Evolutionary conservation across 2,888 invertebrate species (phyloP), one percentile per base, ranked within the genome.

Genomic region (Isotomurus palustris): DNA sequence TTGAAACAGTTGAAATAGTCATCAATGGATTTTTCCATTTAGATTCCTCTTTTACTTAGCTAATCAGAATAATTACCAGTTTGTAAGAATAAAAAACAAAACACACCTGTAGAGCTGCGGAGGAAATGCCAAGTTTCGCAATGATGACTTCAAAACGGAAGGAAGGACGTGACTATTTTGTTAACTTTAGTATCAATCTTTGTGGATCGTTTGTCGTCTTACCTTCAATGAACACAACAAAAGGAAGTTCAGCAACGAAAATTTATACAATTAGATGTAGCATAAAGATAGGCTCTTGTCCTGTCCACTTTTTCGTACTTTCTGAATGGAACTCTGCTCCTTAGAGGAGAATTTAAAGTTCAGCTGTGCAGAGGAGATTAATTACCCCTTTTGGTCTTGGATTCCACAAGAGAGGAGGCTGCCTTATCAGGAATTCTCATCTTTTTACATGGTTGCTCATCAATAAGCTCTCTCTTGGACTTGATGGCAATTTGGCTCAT

Each of bases 121-220:
- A 43, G 43, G 43, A 43, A 43, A 22, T 43, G 43, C 6, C 43
- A 43, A 43, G 43, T 43, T 43, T 43, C 43, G 43, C 43, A 43
- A 38, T 22, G 43, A 43, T 43, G 43, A 43, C 43, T 43, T 43
- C 24, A 22, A 29, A 28, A 47, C 47, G 47, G 47, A 47, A 47
- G 49, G 49, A 49, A 32, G 49, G 49, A 49, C 49, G 49, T 49
- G 49, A 49, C 49, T 49, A 19, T 49, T 29, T 49, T 32, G 21
- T 49, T 32, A 49, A 49, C 22, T 49, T 43, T 43, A 22, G 4
- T 3, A 43, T 6, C 40, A 40, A 40, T 22, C 43, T 43, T 43
- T 8, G 14, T 5, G 5, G 38, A n/a, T n/a, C n/a, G n/a, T n/a
- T n/a, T n/a, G n/a, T n/a, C n/a, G n/a, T n/a, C n/a, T n/a, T n/a